Conservation (phyloP, 2,888 invertebrate species). For the Acronicta aceris region DNA sequence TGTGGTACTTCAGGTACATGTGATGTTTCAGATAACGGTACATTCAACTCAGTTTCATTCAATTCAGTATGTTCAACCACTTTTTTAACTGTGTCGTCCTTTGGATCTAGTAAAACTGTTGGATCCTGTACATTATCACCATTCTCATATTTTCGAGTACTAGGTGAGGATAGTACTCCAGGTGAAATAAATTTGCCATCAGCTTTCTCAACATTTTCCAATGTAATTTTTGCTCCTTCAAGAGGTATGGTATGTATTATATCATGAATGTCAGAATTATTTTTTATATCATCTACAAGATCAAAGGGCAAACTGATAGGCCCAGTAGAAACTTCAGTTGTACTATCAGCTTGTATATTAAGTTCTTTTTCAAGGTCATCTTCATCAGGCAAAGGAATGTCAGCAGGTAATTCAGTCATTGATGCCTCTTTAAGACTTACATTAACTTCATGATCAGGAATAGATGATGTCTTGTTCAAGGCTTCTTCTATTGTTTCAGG, state of each 20-base stretch:
- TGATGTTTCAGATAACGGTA: constrained; percentile 1
- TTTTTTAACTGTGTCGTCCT: constrained; percentile 14
- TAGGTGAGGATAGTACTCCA: neutral
- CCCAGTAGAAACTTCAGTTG: constrained; percentile 1
- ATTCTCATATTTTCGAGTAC: neutral
- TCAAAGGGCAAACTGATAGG: constrained; percentile 26
- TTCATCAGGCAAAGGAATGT: constrained; percentile 72
- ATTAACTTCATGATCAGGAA: constrained; percentile 7
- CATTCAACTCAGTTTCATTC: constrained; percentile 2
- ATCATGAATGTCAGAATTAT: constrained; percentile 11
- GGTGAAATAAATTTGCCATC: neutral
- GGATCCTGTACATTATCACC: constrained; percentile 13
- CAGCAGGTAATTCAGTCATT: constrained; percentile 55
- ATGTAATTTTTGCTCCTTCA: constrained; percentile 15
- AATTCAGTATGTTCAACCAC: constrained; percentile 3
- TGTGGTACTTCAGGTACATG: constrained; percentile 9
- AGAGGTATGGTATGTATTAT: constrained; percentile 7
- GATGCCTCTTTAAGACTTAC: constrained; percentile 23
- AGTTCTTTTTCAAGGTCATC: constrained; percentile 65
- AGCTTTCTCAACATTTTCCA: constrained; percentile 6
- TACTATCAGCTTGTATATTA: constrained; percentile 10
- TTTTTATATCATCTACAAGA: constrained; percentile 33
- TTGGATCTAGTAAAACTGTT: neutral
- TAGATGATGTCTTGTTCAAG: constrained; percentile 16
- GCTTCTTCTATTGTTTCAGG: constrained; percentile 15